Base-by-base conservation (phyloP, 2,888 invertebrate genomes). In the Clanis bilineata region DNA sequence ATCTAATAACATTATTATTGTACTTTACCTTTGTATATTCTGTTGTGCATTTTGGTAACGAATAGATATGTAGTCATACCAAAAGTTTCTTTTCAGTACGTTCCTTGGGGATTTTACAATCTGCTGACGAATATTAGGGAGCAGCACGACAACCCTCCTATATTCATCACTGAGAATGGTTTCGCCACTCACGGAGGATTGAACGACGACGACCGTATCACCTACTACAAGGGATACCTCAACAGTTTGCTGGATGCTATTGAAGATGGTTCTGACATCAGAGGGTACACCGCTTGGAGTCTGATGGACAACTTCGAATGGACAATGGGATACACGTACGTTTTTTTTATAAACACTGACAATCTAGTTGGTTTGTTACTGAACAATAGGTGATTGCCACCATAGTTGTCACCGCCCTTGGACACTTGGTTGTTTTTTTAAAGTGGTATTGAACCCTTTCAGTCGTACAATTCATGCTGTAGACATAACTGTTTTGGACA, bases 251-350 rank as follows among this genome's bases (percentile, higher is more conserved):
- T 87, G 38, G 76, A 85, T 18, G 90, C 88, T 3, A 78, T 90
- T 1, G 76, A 83, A 23, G 86, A 89, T 15, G 83, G 83, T 0
- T 86, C 85, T 58, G 77, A 89, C 56, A 73, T 92, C n/a, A 68
- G 64, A 59, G 93, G 86, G 0, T 94, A 93, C 74, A 87, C 91
- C 0, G 86, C 87, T n/a, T 94, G 94, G 94, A 93, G 93, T 54
- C 77, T 94, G 0, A 83, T 94, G 79, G 94, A 94, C 67, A 94
- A 93, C 71, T 93, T 94, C 67, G 94, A 94, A 72, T 94, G 94
- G 94, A 72, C 76, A 22, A 59, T 65, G 44, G 94, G 94, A 56
- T 94, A 93, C 71, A 80, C 76, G 85, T 92, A 76, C 85, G 77
- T 5, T 1, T 36, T 15, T 28, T n/a, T n/a, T n/a, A n/a, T n/a